phyloP scores from a whole-genome alignment of 2,797 vertebrate species.

The Morelia viridis region DNA sequence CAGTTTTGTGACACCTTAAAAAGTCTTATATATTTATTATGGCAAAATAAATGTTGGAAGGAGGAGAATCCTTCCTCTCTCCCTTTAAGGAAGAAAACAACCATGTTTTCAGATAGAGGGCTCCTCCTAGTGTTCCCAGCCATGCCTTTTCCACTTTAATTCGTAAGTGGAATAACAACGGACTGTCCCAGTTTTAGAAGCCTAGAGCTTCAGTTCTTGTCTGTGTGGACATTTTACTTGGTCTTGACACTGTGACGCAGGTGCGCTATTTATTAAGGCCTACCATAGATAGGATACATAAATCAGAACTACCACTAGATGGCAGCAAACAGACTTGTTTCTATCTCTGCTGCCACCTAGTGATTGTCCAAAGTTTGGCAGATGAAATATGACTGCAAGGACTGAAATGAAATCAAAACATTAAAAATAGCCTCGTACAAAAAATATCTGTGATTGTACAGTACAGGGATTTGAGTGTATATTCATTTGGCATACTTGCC shows the following conservation, averaged over 20 bases:
- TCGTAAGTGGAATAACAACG: not conserved
- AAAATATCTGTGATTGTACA: not conserved
- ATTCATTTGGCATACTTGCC: not conserved
- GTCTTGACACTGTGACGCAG: not conserved
- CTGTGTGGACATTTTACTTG: not conserved
- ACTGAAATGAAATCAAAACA: not conserved
- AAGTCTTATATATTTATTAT: not conserved
- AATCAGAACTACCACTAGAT: not conserved
- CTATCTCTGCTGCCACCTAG: not conserved
- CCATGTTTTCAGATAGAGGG: not conserved
- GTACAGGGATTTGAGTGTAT: not conserved
- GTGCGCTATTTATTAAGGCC: not conserved
- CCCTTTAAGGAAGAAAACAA: not conserved
- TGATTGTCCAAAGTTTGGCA: not conserved
- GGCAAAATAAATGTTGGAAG: not conserved
- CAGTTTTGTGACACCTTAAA: not conserved
- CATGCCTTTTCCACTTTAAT: not conserved
- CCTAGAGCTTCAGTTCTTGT: not conserved
- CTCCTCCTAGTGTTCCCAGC: not conserved
- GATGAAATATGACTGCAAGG: not conserved
- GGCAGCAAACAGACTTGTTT: not conserved
- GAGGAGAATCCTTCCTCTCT: not conserved
- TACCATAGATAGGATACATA: not conserved
- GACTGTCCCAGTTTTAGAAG: not conserved
- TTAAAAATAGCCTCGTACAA: not conserved